phyloP scores from a whole-genome alignment of 1,140 invertebrate species.

The Hydropsyche tenuis region DNA sequence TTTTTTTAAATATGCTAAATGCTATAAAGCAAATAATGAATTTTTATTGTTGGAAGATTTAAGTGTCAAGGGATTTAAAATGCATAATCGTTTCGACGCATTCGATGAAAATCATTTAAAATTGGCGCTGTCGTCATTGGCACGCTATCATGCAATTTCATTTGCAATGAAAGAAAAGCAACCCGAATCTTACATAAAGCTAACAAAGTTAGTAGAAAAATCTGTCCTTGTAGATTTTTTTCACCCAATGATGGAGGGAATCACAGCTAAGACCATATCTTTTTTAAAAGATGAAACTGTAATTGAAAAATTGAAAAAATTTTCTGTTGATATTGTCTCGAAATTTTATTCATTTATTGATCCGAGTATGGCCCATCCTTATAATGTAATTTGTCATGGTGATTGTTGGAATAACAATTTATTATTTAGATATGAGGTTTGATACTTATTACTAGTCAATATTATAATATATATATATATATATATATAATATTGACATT shows the following conservation, averaged over 20 bases:
- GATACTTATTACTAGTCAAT: background rate
- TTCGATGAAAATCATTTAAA: constrained; percentile 14
- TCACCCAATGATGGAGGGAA: background rate
- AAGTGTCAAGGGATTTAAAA: background rate
- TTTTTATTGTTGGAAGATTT: constrained; percentile 6
- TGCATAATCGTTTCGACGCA: background rate
- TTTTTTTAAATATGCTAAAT: background rate
- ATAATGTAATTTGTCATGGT: constrained; percentile 41
- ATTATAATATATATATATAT: too few species aligned
- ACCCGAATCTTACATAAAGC: constrained; percentile 32
- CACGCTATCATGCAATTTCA: constrained; percentile 64
- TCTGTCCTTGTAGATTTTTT: background rate
- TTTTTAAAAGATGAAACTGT: background rate
- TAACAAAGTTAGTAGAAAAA: background rate
- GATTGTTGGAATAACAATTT: constrained; percentile 44
- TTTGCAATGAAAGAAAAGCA: constrained; percentile 60
- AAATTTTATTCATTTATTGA: background rate
- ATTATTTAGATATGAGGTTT: constrained; percentile 35
- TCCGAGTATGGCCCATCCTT: constrained; percentile 3
- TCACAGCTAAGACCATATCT: background rate
- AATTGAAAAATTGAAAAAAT: background rate
- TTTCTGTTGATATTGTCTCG: background rate
- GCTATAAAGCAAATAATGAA: background rate
- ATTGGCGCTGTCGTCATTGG: constrained; percentile 52
- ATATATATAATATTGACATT: background rate